Evolutionary conservation across 2,797 vertebrate genomes (phyloP).

Genomic region (Fistularia commersonii): DNA sequence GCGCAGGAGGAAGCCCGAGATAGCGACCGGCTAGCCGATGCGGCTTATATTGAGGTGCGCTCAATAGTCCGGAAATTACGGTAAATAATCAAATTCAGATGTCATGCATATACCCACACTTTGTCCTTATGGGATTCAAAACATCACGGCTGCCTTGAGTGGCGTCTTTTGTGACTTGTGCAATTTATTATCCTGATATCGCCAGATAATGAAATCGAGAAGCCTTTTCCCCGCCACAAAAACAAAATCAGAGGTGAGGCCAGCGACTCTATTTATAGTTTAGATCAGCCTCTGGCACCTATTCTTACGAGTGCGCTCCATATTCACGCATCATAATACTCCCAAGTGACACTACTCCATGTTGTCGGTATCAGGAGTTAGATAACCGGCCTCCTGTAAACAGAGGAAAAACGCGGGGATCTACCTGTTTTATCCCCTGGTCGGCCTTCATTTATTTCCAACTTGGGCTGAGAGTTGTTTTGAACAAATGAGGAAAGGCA

Average conservation of each 20-base stretch:
- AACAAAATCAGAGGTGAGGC: neutral
- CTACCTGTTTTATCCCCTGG: neutral
- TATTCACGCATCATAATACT: slow-evolving; percentile 15
- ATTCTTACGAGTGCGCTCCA: neutral
- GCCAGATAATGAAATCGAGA: slow-evolving; percentile 2
- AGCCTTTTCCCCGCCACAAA: neutral
- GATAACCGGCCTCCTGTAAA: slow-evolving; percentile 10
- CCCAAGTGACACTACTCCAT: slow-evolving; percentile 10
- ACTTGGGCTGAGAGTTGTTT: slow-evolving; percentile 27
- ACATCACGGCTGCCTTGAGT: neutral
- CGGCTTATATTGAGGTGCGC: no score
- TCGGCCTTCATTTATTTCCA: slow-evolving; percentile 29
- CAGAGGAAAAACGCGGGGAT: slow-evolving; percentile 15
- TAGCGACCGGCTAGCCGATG: no score
- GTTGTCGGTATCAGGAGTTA: slow-evolving; percentile 21
- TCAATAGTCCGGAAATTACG: no score
- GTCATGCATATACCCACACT: neutral
- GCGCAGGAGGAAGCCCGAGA: no score
- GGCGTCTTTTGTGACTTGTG: neutral
- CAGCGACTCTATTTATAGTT: neutral
- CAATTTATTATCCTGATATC: neutral
- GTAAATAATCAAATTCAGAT: no score
- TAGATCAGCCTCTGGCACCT: neutral
- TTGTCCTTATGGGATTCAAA: neutral
- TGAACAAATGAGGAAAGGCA: slow-evolving; percentile 35